Evolutionary conservation across 2,888 invertebrate species (phyloP).

Genomic region (Apamea crenata): DNA sequence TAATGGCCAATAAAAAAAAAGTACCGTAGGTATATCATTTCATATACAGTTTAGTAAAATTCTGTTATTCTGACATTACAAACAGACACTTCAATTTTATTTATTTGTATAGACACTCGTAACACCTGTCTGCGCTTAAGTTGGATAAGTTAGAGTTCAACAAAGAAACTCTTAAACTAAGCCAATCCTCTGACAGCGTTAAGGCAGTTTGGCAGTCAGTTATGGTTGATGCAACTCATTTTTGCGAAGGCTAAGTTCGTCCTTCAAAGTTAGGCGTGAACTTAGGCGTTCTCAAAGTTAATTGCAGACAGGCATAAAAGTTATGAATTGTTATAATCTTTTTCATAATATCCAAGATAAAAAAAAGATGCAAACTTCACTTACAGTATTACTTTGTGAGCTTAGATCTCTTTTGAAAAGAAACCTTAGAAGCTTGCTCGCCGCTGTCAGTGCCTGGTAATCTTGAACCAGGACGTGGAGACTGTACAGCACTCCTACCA

Average conservation of each 20-base stretch:
- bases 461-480: slow-evolving; percentile 85
- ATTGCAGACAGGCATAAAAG: neutral
- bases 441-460: slow-evolving; percentile 83
- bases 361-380: slow-evolving; percentile 28
- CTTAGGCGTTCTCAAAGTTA: neutral
- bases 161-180: neutral
- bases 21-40: too few relatives aligned
- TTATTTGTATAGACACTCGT: neutral
- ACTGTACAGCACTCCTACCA: slow-evolving; percentile 84
- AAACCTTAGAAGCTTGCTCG: slow-evolving; percentile 77
- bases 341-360: neutral
- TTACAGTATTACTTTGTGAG: slow-evolving; percentile 73
- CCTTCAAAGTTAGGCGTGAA: neutral
- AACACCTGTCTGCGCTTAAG: neutral
- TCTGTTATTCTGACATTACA: neutral
- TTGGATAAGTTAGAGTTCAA: neutral
- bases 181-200: neutral
- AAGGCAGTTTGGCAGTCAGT: neutral
- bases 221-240: neutral
- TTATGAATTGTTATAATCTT: too few relatives aligned
- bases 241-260: neutral
- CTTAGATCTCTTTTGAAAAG: slow-evolving; percentile 82
- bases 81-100: neutral
- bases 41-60: too few relatives aligned
- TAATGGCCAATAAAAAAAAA: too few relatives aligned